Conservation (phyloP, 1,140 invertebrate species). For the Ceratosolen solmsi region DNA sequence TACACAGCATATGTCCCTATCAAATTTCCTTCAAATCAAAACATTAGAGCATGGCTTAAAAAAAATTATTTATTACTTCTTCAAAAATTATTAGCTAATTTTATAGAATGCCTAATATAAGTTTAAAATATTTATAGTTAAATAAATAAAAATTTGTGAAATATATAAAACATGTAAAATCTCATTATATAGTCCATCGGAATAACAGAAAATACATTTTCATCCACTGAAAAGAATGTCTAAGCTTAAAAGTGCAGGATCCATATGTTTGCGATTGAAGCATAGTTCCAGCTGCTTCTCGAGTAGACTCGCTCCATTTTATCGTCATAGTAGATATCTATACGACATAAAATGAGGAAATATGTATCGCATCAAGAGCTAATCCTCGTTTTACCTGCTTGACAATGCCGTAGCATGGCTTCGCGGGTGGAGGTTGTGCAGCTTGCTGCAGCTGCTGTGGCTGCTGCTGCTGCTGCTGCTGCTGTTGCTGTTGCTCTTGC, state of each 20-base stretch:
- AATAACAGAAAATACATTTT: background rate
- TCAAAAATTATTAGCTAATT: too few species aligned
- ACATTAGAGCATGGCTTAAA: too few species aligned
- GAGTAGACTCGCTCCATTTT: background rate
- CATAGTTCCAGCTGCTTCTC: slow-evolving; percentile 30
- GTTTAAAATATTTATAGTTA: too few species aligned
- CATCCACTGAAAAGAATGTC: background rate
- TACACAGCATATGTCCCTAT: too few species aligned
- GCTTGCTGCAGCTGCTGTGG: slow-evolving; percentile 34
- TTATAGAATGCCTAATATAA: too few species aligned
- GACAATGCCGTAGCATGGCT: slow-evolving; percentile 48
- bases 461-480: slow-evolving; percentile 35
- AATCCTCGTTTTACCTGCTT: slow-evolving; percentile 37
- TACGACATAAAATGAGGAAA: background rate
- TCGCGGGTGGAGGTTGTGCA: slow-evolving; percentile 32
- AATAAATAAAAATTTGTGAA: too few species aligned
- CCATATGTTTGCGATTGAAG: slow-evolving; percentile 42
- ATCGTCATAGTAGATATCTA: background rate
- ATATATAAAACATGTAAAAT: background rate
- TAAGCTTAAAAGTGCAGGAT: background rate
- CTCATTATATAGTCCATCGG: background rate
- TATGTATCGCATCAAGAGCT: background rate
- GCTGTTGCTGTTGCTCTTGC: slow-evolving; percentile 28
- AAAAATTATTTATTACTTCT: too few species aligned
- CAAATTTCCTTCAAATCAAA: too few species aligned